phyloP scores from a whole-genome alignment of 1,140 invertebrate species.

The Calephelis virginiensis region DNA sequence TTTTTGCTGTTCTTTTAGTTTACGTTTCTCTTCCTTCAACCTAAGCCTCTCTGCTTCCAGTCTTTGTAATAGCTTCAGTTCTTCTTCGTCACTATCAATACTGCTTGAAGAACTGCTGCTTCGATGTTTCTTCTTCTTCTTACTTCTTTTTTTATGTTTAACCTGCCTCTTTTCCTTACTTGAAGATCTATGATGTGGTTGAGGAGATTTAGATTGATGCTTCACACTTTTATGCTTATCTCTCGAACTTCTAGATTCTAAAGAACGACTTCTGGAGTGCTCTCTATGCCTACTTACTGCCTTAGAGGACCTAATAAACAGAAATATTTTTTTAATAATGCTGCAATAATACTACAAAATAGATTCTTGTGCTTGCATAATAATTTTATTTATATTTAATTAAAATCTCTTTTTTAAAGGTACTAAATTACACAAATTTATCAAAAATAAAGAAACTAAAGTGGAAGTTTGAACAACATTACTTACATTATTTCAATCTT shows the following conservation, averaged over 20 bases:
- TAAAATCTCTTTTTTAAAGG: too few species aligned
- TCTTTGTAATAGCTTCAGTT: constrained; percentile 84
- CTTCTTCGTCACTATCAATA: constrained; percentile 77
- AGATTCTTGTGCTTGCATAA: too few species aligned
- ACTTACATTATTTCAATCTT: too few species aligned
- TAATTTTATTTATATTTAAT: too few species aligned
- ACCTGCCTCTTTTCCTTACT: constrained; percentile 49
- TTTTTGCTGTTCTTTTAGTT: constrained; percentile 91
- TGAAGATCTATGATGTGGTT: constrained; percentile 42
- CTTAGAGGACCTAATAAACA: constrained; percentile 34
- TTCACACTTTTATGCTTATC: constrained; percentile 19
- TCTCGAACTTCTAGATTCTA: constrained; percentile 33
- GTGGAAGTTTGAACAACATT: too few species aligned
- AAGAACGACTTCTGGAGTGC: constrained; percentile 31
- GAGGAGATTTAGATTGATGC: constrained; percentile 33
- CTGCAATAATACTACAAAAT: background rate
- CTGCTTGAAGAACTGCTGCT: constrained; percentile 38
- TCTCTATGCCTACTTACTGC: constrained; percentile 29
- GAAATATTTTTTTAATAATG: background rate
- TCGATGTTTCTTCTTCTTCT: constrained; percentile 43
- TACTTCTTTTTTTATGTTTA: constrained; percentile 58
- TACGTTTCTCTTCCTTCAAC: constrained; percentile 82
- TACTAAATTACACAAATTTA: too few species aligned
- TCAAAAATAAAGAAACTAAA: too few species aligned
- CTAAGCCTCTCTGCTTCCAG: constrained; percentile 85